A percentile compares a stretch with the other conserved stretches of the same genome.
Conservation (phyloP, 2,888 invertebrate species). For the Melipona beecheii region DNA sequence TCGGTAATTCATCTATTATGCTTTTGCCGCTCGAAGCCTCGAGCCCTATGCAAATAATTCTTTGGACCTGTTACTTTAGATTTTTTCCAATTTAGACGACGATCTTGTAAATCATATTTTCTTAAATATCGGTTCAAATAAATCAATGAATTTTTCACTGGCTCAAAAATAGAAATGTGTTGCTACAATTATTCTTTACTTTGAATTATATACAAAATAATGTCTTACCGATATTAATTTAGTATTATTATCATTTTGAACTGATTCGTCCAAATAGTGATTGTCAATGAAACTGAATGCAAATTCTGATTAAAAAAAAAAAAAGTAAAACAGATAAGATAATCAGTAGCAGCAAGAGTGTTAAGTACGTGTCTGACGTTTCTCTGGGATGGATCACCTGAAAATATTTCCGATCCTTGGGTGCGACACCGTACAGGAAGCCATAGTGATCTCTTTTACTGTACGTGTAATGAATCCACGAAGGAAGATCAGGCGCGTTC, state of each 20-base stretch:
- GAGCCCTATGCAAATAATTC: too few relatives aligned
- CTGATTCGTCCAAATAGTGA: neutral
- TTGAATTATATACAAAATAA: too few relatives aligned
- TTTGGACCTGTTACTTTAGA: too few relatives aligned
- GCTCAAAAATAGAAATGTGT: too few relatives aligned
- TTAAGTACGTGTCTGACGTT: neutral
- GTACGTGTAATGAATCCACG: conserved; percentile 94
- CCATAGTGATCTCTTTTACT: conserved; percentile 91
- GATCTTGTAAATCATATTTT: too few relatives aligned
- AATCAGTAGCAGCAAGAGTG: neutral
- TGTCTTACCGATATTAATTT: too few relatives aligned
- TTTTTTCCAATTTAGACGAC: too few relatives aligned
- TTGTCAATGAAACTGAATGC: neutral
- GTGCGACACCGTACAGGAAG: conserved; percentile 94
- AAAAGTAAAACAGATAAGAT: neutral
- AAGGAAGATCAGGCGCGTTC: conserved; percentile 93
- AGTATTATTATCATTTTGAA: neutral
- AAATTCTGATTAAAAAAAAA: neutral
- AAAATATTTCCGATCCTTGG: conserved; percentile 86
- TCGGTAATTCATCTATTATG: neutral
- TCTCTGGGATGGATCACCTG: conserved; percentile 74
- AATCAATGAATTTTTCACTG: too few relatives aligned
- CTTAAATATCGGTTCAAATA: too few relatives aligned
- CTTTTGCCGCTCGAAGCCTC: neutral
- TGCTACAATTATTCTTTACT: too few relatives aligned